A percentile compares a stretch with the other conserved stretches of the same genome.
phyloP scores from a whole-genome alignment of 1,140 invertebrate species.

The Dryas iulia region DNA sequence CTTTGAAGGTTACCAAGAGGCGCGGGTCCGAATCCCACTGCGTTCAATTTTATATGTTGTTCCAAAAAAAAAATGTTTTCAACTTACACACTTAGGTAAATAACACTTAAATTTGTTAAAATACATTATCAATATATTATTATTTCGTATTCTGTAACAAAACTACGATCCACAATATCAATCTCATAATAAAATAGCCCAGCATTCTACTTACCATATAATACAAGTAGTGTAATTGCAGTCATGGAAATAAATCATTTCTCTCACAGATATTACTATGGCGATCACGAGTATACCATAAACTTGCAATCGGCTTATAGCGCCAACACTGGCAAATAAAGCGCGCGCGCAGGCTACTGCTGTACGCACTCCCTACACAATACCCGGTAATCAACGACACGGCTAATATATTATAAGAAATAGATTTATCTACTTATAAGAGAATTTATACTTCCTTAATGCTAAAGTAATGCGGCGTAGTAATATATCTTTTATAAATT shows the following conservation, averaged over 20 bases:
- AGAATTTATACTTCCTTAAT: constrained; percentile 13
- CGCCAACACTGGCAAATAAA: constrained; percentile 30
- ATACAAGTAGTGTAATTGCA: constrained; percentile 53
- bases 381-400: constrained; percentile 46
- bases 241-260: constrained; percentile 42
- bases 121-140: no score
- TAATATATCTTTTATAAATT: background rate
- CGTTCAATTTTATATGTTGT: no score
- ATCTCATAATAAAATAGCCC: no score
- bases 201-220: constrained; percentile 31
- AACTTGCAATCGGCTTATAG: constrained; percentile 41
- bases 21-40: no score
- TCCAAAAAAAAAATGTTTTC: no score
- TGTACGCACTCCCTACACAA: constrained; percentile 45
- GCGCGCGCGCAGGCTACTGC: constrained; percentile 39
- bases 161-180: background rate
- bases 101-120: no score
- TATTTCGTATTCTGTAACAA: background rate
- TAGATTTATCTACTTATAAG: constrained; percentile 29
- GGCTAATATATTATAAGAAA: constrained; percentile 43
- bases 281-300: constrained; percentile 22
- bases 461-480: no score
- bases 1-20: no score
- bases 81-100: no score
- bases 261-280: constrained; percentile 18